Percentiles rank a stretch among this genome's conserved stretches.
These are phyloP conservation scores for Camponotus fellah DNA, from an alignment of 2,888 invertebrate genomes.

Conservation along the genomic window DNA sequence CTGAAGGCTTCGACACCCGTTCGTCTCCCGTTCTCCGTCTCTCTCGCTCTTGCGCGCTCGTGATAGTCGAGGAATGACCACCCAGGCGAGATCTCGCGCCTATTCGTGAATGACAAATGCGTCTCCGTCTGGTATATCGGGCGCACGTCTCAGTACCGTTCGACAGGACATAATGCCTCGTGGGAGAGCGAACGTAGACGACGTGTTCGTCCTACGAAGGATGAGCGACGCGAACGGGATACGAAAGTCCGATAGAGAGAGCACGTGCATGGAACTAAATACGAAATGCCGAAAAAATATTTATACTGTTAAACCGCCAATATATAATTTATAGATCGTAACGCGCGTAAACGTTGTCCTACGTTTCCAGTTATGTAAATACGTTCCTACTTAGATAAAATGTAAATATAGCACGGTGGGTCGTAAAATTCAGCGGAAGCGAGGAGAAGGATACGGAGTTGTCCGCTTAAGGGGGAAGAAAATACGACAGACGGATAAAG, in stretches of 20 bases:
- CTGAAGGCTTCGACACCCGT: constrained; percentile 72
- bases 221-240: constrained; percentile 25
- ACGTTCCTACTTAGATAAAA: constrained; percentile 33
- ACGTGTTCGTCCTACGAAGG: constrained; percentile 47
- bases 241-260: constrained; percentile 5
- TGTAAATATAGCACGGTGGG: constrained; percentile 56
- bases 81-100: constrained; percentile 78
- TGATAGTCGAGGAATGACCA: constrained; percentile 79
- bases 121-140: constrained; percentile 62
- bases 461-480: constrained; percentile 31
- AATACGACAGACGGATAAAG: background rate
- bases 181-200: constrained; percentile 30
- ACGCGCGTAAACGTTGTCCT: background rate
- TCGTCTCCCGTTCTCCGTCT: constrained; percentile 62
- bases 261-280: background rate
- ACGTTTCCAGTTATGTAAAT: constrained; percentile 33
- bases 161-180: constrained; percentile 49
- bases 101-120: constrained; percentile 84
- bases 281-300: constrained; percentile 16
- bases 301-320: constrained; percentile 26
- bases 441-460: constrained; percentile 50
- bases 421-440: constrained; percentile 59
- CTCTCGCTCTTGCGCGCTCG: constrained; percentile 45
- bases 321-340: constrained; percentile 27
- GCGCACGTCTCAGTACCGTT: constrained; percentile 63